Conservation (phyloP, 2,888 invertebrate genomes). For the Myopa testacea region DNA sequence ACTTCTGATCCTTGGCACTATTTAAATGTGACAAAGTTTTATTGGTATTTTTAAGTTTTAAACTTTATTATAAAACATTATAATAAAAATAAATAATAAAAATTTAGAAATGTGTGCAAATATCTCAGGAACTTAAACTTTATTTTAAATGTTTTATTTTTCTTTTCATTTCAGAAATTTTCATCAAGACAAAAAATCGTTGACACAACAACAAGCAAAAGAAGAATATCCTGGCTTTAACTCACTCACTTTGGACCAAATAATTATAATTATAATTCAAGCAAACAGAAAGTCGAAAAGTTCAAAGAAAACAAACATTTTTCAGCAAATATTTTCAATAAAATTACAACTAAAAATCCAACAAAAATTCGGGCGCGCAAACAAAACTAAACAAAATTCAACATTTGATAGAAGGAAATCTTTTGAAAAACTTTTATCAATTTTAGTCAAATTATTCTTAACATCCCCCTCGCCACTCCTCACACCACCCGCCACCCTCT, state of each 20-base stretch:
- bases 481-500: not conserved
- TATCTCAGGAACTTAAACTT: no score
- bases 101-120: no score
- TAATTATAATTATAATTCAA: constrained; percentile 9
- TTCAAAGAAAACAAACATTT: not conserved
- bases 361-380: constrained; percentile 16
- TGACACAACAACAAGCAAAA: not conserved
- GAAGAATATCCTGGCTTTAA: not conserved
- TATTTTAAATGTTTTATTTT: not conserved
- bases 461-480: not conserved
- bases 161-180: not conserved
- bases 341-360: not conserved
- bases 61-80: no score
- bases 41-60: no score
- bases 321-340: not conserved
- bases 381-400: not conserved
- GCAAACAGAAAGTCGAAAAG: not conserved
- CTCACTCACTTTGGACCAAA: constrained; percentile 31
- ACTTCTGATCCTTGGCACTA: no score
- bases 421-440: constrained; percentile 16
- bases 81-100: no score
- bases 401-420: constrained; percentile 24
- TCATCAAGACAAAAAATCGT: not conserved
- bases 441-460: not conserved
- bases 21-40: no score